Base-by-base conservation (phyloP, 2,113 vertebrate species). In the Leucopsar rothschildi region DNA sequence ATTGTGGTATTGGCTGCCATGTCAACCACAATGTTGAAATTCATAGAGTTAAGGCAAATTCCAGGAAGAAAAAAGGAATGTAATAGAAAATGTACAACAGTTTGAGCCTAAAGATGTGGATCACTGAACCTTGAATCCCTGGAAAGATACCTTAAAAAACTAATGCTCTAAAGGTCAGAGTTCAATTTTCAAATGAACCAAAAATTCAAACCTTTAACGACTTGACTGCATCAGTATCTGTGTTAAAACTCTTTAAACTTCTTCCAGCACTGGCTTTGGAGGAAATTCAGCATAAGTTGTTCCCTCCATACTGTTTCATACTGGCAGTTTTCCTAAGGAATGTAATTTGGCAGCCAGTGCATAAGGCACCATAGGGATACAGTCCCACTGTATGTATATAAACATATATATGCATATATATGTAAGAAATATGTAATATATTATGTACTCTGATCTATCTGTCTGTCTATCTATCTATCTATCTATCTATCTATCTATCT, bases 281-380 rank as follows among this genome's bases (percentile, higher is more conserved):
- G 12, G 15, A 86, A 82, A 63, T 59, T 33, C n/a, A 57, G 6
- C 2, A 0, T 44, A 16, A 66, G 4, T 49, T 17, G 25, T 50
- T 37, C 39, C 14, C 14, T 75, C 18, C 9, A 3, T 29, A 39
- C 3, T 23, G 12, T 61, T 84, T 85, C 39, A 31, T 31, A 28
- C 3, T 76, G 15, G 1, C 29, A 69, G 24, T 4, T 45, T 72
- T 71, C 16, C 27, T 37, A 18, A 83, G 16, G 10, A 77, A 44
- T 15, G 6, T 15, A 50, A 45, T 19, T 7, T 23, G 33, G 17
- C 18, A 61, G 31, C 17, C 2, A 10, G 13, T 25, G 42, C 18
- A 3, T 27, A 40, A 72, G 11, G 1, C 1, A 5, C 3, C 23
- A 78, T 0, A 2, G 23, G 12, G 19, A 20, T 31, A 57, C 5